Evolutionary conservation across 2,888 invertebrate species (phyloP), one percentile per base, ranked within the genome.

Genomic region (Rhimphoctona megacephalus): DNA sequence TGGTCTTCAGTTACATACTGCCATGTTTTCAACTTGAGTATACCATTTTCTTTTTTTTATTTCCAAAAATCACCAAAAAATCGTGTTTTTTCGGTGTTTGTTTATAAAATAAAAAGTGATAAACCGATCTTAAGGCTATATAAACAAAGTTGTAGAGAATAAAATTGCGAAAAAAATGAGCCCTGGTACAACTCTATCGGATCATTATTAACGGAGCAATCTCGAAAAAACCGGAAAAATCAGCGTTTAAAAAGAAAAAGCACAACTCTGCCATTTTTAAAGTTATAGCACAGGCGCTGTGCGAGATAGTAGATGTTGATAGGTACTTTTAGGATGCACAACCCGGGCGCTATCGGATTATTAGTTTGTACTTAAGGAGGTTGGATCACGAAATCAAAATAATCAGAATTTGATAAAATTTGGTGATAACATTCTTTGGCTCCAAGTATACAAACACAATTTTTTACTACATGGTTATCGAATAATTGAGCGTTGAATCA

Each of bases 61-160:
- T 54, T n/a, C 6, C 54, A 54, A 54, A 22, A 7, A 14, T 11
- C 54, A 5, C 5, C 19, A 22, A 54, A 54, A 54, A 54, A 54
- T 54, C 54, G 54, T 54, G 19, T 19, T 54, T 54, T 54, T 54
- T 54, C n/a, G n/a, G n/a, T n/a, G n/a, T n/a, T n/a, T n/a, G 54
- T 22, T 54, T 54, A 7, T n/a, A 14, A 54, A 54, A 54, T 54
- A 22, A 54, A 54, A 54, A 54, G 6, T 54, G 19, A 54, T 54
- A 7, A 9, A 54, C 33, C 33, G 33, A 33, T 33, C 54, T 54
- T 54, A 19, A 54, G 2, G 54, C 9, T 54, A 54, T 54, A 54
- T 7, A 5, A 19, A 14, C 4, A 54, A 54, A 39, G 39, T 54
- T 54, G 19, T 54, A 19, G 8, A 54, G n/a, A 54, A 54, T 54